A percentile compares a stretch with the other conserved stretches of the same genome.
Evolutionary conservation across 2,888 invertebrate species (phyloP).

Genomic region (Ischnus inquisitorius): DNA sequence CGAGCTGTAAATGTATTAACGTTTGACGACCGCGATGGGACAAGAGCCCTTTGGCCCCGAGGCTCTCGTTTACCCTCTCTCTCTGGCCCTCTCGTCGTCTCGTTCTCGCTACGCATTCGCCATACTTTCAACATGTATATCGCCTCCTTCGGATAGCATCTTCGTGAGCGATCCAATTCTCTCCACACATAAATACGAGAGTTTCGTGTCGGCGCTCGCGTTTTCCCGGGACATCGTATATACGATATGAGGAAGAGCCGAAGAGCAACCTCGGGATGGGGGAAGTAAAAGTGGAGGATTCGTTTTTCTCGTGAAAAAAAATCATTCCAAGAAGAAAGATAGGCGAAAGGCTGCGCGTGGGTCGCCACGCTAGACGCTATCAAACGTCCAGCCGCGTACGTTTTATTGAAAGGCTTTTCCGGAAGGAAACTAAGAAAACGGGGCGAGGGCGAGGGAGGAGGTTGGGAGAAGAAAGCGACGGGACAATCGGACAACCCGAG

Average conservation of each 20-base stretch:
- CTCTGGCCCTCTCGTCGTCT: slow-evolving; percentile 34
- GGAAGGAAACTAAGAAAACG: slow-evolving; percentile 39
- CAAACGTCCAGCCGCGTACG: slow-evolving; percentile 67
- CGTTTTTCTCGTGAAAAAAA: slow-evolving; percentile 59
- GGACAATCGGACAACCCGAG: slow-evolving; percentile 60
- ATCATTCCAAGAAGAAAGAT: slow-evolving; percentile 59
- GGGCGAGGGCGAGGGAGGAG: slow-evolving; percentile 13
- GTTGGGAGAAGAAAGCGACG: slow-evolving; percentile 57
- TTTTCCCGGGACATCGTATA: slow-evolving; percentile 48
- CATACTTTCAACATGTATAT: slow-evolving; percentile 54
- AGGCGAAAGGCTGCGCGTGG: slow-evolving; percentile 52
- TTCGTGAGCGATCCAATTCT: slow-evolving; percentile 32
- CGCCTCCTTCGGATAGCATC: slow-evolving; percentile 50
- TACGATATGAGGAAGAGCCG: slow-evolving; percentile 22
- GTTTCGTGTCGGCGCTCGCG: slow-evolving; percentile 61
- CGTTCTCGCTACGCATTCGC: slow-evolving; percentile 38
- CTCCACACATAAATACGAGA: slow-evolving; percentile 57
- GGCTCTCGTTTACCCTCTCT: slow-evolving; percentile 50
- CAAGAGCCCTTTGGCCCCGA: slow-evolving; percentile 49
- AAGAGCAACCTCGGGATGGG: slow-evolving; percentile 13
- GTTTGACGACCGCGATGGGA: slow-evolving; percentile 84
- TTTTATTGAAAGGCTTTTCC: slow-evolving; percentile 70
- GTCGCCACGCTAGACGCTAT: slow-evolving; percentile 55
- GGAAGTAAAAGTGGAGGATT: slow-evolving; percentile 42
- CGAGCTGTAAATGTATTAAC: slow-evolving; percentile 85